These are phyloP conservation scores for Zaprionus tsacasi DNA, from an alignment of 1,140 invertebrate species.

Conservation along the genomic window DNA sequence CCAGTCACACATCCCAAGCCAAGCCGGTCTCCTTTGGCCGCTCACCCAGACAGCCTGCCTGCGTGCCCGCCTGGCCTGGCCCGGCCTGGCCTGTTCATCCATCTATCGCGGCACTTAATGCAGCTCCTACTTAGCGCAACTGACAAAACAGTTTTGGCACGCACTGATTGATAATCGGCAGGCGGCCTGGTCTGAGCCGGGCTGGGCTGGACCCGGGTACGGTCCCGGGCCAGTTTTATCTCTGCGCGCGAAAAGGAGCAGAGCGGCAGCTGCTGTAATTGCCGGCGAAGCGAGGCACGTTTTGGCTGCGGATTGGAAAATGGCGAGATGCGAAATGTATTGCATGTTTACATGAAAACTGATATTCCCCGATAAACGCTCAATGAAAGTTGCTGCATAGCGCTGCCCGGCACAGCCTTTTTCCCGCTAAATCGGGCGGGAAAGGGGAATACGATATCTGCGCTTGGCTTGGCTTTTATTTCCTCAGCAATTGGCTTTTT, in stretches of 20 bases:
- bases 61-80: neutral
- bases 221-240: constrained; percentile 6
- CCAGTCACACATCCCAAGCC: constrained; percentile 17
- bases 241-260: constrained; percentile 23
- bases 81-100: constrained; percentile 18
- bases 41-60: constrained; percentile 9
- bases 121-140: constrained; percentile 74
- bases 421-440: neutral
- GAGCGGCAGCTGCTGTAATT: constrained; percentile 55
- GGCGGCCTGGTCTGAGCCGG: constrained; percentile 14
- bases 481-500: neutral
- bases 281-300: constrained; percentile 44
- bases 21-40: constrained; percentile 51
- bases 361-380: constrained; percentile 78
- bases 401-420: neutral
- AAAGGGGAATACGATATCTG: neutral
- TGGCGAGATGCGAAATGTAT: constrained; percentile 76
- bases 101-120: constrained; percentile 60
- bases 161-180: constrained; percentile 78
- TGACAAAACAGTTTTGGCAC: constrained; percentile 79
- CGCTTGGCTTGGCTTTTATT: neutral
- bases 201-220: neutral
- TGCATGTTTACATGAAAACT: constrained; percentile 82
- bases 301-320: constrained; percentile 37
- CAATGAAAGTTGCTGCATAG: constrained; percentile 68